Evolutionary conservation across 2,888 invertebrate genomes (phyloP).

Genomic region (Gari tellinella): DNA sequence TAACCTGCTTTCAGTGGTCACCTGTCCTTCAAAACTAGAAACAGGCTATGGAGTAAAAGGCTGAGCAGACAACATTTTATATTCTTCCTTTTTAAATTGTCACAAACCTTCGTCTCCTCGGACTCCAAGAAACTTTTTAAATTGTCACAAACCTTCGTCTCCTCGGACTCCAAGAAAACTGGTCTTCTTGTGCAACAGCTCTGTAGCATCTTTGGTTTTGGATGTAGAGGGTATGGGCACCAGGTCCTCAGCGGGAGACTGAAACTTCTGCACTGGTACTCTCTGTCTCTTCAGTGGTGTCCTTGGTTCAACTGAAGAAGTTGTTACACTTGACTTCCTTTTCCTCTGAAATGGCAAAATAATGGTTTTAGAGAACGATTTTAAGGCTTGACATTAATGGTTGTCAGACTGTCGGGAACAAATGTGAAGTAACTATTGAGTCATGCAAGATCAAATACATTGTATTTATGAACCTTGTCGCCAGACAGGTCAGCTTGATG

Average conservation of each 20-base stretch:
- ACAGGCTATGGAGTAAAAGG: too few species aligned
- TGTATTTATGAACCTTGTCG: too few species aligned
- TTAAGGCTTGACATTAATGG: too few species aligned
- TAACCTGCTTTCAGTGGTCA: too few species aligned
- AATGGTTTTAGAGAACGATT: too few species aligned
- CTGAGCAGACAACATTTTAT: too few species aligned
- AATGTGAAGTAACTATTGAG: too few species aligned
- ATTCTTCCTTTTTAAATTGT: too few species aligned
- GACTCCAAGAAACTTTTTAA: slow-evolving; percentile 96
- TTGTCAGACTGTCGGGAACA: too few species aligned
- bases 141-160: slow-evolving; percentile 91
- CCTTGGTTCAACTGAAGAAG: slow-evolving; percentile 65
- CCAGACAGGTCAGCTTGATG: too few species aligned
- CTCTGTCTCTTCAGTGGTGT: slow-evolving; percentile 77
- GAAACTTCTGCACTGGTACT: slow-evolving; percentile 78
- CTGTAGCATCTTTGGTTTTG: slow-evolving; percentile 88
- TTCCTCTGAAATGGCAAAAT: slow-evolving; percentile 10
- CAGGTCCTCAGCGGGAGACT: slow-evolving; percentile 77
- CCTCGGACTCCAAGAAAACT: slow-evolving; percentile 96
- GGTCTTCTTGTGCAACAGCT: slow-evolving; percentile 94
- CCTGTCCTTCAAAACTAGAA: too few species aligned
- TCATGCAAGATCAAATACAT: too few species aligned
- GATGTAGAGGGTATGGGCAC: slow-evolving; percentile 58
- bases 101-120: slow-evolving; percentile 94
- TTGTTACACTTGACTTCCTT: slow-evolving; percentile 9